phyloP scores from a whole-genome alignment of 1,140 invertebrate species.

The Sipha flava region DNA sequence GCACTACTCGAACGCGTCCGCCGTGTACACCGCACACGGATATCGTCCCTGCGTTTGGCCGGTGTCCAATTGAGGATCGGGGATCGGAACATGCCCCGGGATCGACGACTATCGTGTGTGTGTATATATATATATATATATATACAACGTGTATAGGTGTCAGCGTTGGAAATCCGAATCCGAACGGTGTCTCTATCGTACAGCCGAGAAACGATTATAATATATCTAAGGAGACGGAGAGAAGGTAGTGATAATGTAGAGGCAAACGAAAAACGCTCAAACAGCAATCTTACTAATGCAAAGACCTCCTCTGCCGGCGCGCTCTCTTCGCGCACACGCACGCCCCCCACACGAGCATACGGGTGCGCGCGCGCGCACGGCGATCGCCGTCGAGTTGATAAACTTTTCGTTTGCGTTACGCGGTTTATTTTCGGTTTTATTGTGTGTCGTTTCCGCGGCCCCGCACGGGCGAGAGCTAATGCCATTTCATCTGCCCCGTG shows the following conservation, averaged over 20 bases:
- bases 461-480: neutral
- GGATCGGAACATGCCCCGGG: no score
- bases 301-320: neutral
- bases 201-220: no score
- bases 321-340: no score
- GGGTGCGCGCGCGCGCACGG: neutral
- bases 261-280: neutral
- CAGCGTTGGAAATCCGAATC: neutral
- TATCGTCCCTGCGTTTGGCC: neutral
- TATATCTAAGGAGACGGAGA: no score
- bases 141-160: no score
- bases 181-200: no score
- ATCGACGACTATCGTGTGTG: no score
- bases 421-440: neutral
- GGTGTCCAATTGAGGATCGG: neutral
- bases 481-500: neutral
- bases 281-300: slow-evolving; percentile 9
- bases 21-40: no score
- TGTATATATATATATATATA: no score
- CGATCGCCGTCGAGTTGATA: neutral
- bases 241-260: neutral
- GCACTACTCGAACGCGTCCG: no score
- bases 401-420: neutral
- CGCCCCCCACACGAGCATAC: no score
- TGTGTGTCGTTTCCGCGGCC: neutral